A percentile compares a stretch with the other conserved stretches of the same genome.
Evolutionary conservation across 1,140 invertebrate species (phyloP).

Genomic region (Lethrus apterus): DNA sequence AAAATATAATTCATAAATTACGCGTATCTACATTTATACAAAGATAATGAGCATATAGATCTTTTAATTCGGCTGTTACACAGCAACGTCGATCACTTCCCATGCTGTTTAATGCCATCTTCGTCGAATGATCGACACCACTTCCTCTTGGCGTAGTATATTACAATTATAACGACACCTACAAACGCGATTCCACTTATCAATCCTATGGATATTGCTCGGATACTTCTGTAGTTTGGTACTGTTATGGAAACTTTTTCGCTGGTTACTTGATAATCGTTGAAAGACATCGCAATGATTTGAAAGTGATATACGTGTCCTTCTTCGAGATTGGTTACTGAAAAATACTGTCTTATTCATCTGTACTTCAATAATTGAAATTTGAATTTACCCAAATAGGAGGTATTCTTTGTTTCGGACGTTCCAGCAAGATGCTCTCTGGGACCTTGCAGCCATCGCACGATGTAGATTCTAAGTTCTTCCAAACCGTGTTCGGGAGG

Average conservation of each 20-base stretch:
- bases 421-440: constrained; percentile 50
- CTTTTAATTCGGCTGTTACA: too few relatives aligned
- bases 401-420: constrained; percentile 56
- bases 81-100: too few relatives aligned
- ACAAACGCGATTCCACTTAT: constrained; percentile 45
- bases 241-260: constrained; percentile 50
- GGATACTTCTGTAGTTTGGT: constrained; percentile 53
- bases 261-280: constrained; percentile 49
- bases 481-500: constrained; percentile 54
- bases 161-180: constrained; percentile 48
- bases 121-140: constrained; percentile 33
- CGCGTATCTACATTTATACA: too few relatives aligned
- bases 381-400: constrained; percentile 46
- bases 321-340: constrained; percentile 56
- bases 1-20: too few relatives aligned
- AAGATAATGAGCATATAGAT: too few relatives aligned
- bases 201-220: constrained; percentile 55
- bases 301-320: constrained; percentile 59
- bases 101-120: neutral
- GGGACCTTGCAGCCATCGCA: constrained; percentile 54
- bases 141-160: constrained; percentile 52
- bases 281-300: constrained; percentile 51
- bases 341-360: constrained; percentile 27
- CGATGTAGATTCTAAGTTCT: constrained; percentile 49
- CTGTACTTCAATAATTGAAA: neutral